Evolutionary conservation across 2,113 vertebrate species (phyloP).

Genomic region (Isurus oxyrinchus): DNA sequence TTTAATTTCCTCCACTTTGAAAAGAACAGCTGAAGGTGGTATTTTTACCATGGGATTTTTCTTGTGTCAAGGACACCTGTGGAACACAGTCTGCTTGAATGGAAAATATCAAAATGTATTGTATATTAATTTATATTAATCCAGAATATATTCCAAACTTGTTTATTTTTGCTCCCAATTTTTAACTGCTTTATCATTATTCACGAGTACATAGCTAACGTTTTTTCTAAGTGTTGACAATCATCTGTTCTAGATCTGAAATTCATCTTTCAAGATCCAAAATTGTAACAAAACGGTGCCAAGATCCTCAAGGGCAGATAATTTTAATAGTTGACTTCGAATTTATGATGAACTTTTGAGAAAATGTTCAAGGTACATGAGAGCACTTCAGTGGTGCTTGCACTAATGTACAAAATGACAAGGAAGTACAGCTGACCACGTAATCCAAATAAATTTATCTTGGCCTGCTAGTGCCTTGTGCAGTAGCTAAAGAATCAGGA

Average conservation of each 20-base stretch:
- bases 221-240: neutral
- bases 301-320: neutral
- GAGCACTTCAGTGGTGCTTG: neutral
- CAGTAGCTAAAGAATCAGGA: neutral
- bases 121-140: neutral
- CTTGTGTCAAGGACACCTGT: neutral
- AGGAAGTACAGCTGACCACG: neutral
- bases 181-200: neutral
- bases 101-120: neutral
- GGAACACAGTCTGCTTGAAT: neutral
- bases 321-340: neutral
- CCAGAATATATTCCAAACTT: neutral
- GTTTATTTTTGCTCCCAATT: neutral
- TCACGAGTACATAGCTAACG: neutral
- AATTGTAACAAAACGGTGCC: neutral
- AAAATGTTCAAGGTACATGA: neutral
- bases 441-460: neutral
- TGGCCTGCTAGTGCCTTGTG: neutral
- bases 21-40: neutral
- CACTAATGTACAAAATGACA: neutral
- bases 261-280: neutral
- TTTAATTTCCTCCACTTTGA: neutral
- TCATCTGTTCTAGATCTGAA: neutral
- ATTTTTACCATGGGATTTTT: neutral
- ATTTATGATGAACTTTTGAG: neutral